phyloP scores from a whole-genome alignment of 2,113 vertebrate species.

The Platycercus adscitus region DNA sequence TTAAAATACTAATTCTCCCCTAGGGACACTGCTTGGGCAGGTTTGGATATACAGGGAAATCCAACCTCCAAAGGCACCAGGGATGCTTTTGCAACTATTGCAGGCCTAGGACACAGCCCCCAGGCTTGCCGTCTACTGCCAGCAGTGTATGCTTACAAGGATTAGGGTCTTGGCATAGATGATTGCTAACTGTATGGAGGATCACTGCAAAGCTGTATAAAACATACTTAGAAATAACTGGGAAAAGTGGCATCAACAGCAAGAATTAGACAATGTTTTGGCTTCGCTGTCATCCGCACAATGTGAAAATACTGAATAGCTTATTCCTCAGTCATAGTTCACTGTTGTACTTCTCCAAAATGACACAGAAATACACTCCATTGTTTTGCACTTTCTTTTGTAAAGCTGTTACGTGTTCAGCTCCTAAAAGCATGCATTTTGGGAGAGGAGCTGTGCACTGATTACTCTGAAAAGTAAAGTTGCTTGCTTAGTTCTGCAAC shows the following conservation, averaged over 20 bases:
- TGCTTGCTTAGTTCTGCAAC: background rate
- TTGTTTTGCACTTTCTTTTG: background rate
- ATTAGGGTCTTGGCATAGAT: background rate
- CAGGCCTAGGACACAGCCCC: background rate
- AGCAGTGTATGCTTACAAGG: accelerated
- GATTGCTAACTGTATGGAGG: background rate
- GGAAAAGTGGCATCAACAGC: background rate
- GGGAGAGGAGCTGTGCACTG: background rate
- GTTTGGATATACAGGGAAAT: slow-evolving; percentile 25
- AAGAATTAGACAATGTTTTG: slow-evolving; percentile 7
- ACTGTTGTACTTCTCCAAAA: background rate
- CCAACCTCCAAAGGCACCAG: background rate
- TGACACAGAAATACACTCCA: background rate
- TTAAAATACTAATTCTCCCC: slow-evolving; percentile 44
- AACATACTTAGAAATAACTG: background rate
- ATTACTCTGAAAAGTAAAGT: background rate
- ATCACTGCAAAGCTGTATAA: background rate
- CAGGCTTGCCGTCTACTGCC: background rate
- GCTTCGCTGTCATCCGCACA: background rate
- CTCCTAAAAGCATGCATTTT: background rate
- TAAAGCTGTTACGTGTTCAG: background rate
- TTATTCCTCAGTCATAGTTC: background rate
- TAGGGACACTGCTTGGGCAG: slow-evolving; percentile 16
- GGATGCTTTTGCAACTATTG: slow-evolving; percentile 4
- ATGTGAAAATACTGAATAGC: slow-evolving; percentile 21